Base-by-base conservation (phyloP, 2,113 vertebrate genomes). In the Delphinus delphis region DNA sequence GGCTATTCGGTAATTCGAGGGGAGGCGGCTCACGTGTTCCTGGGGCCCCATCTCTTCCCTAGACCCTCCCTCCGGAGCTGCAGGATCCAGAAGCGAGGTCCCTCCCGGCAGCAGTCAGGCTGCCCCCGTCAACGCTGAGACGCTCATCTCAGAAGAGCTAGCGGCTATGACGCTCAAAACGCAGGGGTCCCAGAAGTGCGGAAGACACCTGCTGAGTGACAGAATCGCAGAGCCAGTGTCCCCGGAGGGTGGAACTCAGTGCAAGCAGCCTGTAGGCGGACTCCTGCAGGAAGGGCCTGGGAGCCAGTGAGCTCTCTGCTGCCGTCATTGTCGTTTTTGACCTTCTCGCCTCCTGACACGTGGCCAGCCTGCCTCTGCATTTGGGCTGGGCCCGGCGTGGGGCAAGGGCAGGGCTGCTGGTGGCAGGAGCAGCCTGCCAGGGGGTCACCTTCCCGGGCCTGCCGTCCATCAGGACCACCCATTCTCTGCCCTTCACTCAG, bases 141-240 rank as follows among this genome's bases (percentile, higher is more conserved):
- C 3, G 8, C 18, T 83, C 12, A 0, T 6, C 1, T 1, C 71
- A 53, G 9, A 11, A 47, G 8, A 13, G 3, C 8, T 95, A 7
- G 67, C 62, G 0, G 0, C 67, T 3, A 0, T 74, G 58, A 84
- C 41, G 5, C 1, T 1, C 10, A 10, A 31, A n/a, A 38, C 62
- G 10, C 41, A 26, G 26, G n/a, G 55, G 0, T 15, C 15, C 23
- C 0, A 0, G 41, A 41, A 25, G 36, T 1, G 0, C 15, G 8
- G 95, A 25, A 68, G 1, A 44, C 5, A 0, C 25, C 0, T 2
- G 12, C 36, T 8, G 1, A 21, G 58, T 2, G 62, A 18, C 1
- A 2, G 65, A 15, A 10, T 36, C 12, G 8, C 14, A 0, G 9
- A 10, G 3, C 1, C 0, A 0, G 58, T 18, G 10, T 14, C 58